These are phyloP conservation scores for Alloplasta piceator DNA, from an alignment of 2,888 invertebrate genomes.

Conservation along the genomic window DNA sequence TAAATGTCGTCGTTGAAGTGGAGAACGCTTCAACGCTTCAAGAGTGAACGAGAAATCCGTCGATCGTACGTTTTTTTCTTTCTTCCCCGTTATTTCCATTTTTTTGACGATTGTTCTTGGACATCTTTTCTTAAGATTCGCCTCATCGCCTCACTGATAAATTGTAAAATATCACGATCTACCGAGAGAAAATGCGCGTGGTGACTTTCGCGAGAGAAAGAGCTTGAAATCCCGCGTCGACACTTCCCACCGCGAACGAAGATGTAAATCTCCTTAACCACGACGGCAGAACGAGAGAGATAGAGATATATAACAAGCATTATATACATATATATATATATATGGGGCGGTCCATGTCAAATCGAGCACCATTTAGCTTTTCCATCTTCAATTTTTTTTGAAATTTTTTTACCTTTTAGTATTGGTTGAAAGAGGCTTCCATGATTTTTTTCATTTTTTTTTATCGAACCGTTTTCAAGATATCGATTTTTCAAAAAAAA, in stretches of 20 bases:
- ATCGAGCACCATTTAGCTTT: no score
- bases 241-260: constrained; percentile 75
- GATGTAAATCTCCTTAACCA: constrained; percentile 76
- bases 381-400: no score
- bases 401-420: no score
- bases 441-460: no score
- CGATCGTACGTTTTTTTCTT: constrained; percentile 30
- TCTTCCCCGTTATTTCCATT: constrained; percentile 37
- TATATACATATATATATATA: neutral
- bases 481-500: no score
- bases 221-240: constrained; percentile 67
- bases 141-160: constrained; percentile 12
- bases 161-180: constrained; percentile 50
- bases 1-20: neutral
- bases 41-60: constrained; percentile 12
- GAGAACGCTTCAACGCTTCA: neutral
- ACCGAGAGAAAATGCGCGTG: constrained; percentile 23
- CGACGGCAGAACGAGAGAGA: constrained; percentile 56
- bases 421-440: no score
- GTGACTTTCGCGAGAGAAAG: constrained; percentile 23
- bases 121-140: constrained; percentile 21
- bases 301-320: constrained; percentile 69
- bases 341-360: no score
- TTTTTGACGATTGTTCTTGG: constrained; percentile 6
- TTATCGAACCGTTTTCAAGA: no score